A percentile compares a stretch with the other conserved stretches of the same genome.
These are phyloP conservation scores for Drosophila gunungcola DNA, from an alignment of 1,140 invertebrate species.

Conservation along the genomic window DNA sequence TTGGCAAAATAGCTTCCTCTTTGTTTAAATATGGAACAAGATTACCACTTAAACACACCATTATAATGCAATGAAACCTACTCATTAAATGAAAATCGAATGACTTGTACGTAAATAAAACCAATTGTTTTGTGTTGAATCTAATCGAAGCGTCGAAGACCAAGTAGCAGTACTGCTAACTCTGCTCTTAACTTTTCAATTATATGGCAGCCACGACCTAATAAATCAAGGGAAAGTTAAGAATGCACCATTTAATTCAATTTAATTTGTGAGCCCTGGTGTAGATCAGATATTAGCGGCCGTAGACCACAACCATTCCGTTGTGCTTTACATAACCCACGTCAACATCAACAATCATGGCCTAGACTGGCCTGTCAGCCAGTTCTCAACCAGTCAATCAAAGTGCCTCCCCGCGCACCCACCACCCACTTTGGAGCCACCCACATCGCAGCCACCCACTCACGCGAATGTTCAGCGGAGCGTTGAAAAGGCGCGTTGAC, in stretches of 20 bases:
- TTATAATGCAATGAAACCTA: too few relatives aligned
- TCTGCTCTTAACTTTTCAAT: background rate
- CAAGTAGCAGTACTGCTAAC: background rate
- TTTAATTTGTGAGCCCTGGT: constrained; percentile 18
- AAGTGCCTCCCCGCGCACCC: constrained; percentile 23
- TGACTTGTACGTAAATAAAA: too few relatives aligned
- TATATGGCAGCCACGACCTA: too few relatives aligned
- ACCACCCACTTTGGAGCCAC: background rate
- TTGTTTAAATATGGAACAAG: too few relatives aligned
- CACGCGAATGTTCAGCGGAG: constrained; percentile 33
- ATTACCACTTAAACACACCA: too few relatives aligned
- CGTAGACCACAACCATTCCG: background rate
- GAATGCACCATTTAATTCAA: constrained; percentile 22
- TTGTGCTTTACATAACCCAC: constrained; percentile 37
- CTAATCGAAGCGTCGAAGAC: too few relatives aligned
- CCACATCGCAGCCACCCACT: background rate
- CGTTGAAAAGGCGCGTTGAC: constrained; percentile 52
- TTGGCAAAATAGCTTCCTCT: too few relatives aligned
- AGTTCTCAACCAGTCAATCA: constrained; percentile 69
- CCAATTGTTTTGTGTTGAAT: too few relatives aligned
- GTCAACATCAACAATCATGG: constrained; percentile 33
- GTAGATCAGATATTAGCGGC: constrained; percentile 21
- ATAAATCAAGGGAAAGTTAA: constrained; percentile 4
- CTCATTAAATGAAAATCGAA: too few relatives aligned
- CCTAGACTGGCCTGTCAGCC: constrained; percentile 44